Conservation (phyloP, 2,888 invertebrate genomes). For the Hirtodrosophila confusa region DNA sequence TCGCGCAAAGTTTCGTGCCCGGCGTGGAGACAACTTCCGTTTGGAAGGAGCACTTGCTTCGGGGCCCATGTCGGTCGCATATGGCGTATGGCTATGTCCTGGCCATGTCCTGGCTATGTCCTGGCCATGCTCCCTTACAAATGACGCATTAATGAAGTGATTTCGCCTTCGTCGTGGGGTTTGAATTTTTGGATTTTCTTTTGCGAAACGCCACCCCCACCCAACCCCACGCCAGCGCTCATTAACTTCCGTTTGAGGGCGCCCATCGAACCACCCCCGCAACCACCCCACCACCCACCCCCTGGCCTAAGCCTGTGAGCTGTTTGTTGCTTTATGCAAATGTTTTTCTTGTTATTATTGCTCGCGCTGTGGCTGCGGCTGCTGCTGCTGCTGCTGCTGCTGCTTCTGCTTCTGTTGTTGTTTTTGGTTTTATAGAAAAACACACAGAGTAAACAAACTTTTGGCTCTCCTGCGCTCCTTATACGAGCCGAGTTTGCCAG, state of each 20-base stretch:
- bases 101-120: conserved; percentile 48
- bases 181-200: conserved; percentile 53
- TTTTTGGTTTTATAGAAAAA: conserved; percentile 74
- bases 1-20: conserved; percentile 65
- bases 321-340: conserved; percentile 78
- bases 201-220: conserved; percentile 12
- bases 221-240: conserved; percentile 39
- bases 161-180: conserved; percentile 69
- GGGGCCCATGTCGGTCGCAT: conserved; percentile 46
- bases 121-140: conserved; percentile 67
- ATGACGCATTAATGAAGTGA: conserved; percentile 83
- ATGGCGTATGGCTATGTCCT: conserved; percentile 47
- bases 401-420: conserved; percentile 43
- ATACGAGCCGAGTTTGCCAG: conserved; percentile 37
- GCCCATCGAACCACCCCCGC: conserved; percentile 14
- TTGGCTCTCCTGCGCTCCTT: conserved; percentile 30
- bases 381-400: conserved; percentile 39
- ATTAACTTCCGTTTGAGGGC: conserved; percentile 74
- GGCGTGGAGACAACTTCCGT: conserved; percentile 68
- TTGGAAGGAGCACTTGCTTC: conserved; percentile 41
- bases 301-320: conserved; percentile 36
- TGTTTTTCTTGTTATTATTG: conserved; percentile 70
- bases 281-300: not conserved
- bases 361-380: conserved; percentile 43
- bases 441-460: conserved; percentile 78